phyloP scores from a whole-genome alignment of 1,140 invertebrate genomes.

The Euwallacea fornicatus region DNA sequence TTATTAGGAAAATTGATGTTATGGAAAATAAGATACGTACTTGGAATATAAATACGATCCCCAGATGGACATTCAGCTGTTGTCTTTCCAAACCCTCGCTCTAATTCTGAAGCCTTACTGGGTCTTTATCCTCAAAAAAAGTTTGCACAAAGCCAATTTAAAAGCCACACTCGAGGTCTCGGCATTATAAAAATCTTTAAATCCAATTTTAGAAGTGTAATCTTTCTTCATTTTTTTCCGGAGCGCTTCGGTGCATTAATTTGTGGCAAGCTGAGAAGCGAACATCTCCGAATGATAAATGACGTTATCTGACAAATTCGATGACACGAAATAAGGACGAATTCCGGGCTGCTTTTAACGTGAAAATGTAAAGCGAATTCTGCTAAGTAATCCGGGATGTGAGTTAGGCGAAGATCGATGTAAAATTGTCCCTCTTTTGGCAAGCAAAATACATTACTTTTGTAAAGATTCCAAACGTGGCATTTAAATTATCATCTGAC shows the following conservation, averaged over 20 bases:
- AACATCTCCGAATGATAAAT: conserved; percentile 30
- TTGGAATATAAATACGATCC: too few species aligned
- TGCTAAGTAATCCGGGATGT: conserved; percentile 17
- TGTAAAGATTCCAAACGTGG: too few species aligned
- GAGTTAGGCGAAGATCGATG: conserved; percentile 23
- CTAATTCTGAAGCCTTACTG: not conserved
- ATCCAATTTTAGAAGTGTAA: conserved; percentile 32
- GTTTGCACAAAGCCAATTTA: not conserved
- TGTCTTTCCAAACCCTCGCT: too few species aligned
- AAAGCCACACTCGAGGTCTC: not conserved
- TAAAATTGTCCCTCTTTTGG: conserved; percentile 1
- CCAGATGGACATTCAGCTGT: too few species aligned
- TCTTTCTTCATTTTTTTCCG: conserved; percentile 30
- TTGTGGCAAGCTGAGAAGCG: conserved; percentile 20
- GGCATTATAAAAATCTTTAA: conserved; percentile 3
- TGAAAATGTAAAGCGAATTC: conserved; percentile 26
- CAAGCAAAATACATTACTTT: not conserved
- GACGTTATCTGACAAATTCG: conserved; percentile 35
- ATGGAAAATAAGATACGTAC: too few species aligned
- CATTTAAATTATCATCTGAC: too few species aligned
- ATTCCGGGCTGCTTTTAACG: conserved; percentile 21
- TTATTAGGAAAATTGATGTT: conserved; percentile 9
- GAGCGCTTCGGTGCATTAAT: conserved; percentile 30
- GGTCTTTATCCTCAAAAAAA: not conserved
- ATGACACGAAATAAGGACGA: conserved; percentile 37